These are phyloP conservation scores for Metellina segmentata DNA, from an alignment of 2,888 invertebrate species.

Conservation along the genomic window DNA sequence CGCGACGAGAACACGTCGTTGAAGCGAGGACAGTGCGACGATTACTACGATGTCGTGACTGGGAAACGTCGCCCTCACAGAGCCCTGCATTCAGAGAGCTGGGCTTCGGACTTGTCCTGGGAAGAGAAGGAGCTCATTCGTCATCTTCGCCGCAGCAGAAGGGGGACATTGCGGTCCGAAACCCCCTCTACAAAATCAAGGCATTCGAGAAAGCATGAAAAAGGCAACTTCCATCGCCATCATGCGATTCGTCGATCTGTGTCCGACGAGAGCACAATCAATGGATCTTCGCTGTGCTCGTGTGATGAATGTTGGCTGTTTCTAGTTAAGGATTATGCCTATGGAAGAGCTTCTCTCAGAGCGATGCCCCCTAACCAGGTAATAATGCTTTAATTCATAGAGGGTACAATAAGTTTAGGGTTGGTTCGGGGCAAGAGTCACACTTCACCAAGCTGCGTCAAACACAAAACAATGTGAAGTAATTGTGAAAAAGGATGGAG, in stretches of 20 bases:
- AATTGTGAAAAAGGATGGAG: too few relatives aligned
- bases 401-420: neutral
- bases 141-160: conserved; percentile 33
- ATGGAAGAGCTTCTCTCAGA: conserved; percentile 60
- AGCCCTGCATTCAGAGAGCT: conserved; percentile 58
- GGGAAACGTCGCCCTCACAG: conserved; percentile 5
- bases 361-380: conserved; percentile 45
- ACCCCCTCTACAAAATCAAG: conserved; percentile 19
- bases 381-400: neutral
- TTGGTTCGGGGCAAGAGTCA: too few relatives aligned
- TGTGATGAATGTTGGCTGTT: conserved; percentile 61
- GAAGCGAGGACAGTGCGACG: conserved; percentile 50
- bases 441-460: too few relatives aligned
- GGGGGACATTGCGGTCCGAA: conserved; percentile 44
- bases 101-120: conserved; percentile 64
- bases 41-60: conserved; percentile 56
- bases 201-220: neutral
- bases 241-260: conserved; percentile 51
- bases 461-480: too few relatives aligned
- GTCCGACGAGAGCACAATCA: conserved; percentile 58
- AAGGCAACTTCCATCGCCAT: conserved; percentile 35
- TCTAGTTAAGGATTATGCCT: conserved; percentile 60
- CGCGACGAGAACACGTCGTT: conserved; percentile 13
- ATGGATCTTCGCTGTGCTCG: conserved; percentile 48
- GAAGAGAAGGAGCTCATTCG: conserved; percentile 61